Evolutionary conservation across 2,888 invertebrate genomes (phyloP).

Genomic region (Carpatolechia fugitivella): DNA sequence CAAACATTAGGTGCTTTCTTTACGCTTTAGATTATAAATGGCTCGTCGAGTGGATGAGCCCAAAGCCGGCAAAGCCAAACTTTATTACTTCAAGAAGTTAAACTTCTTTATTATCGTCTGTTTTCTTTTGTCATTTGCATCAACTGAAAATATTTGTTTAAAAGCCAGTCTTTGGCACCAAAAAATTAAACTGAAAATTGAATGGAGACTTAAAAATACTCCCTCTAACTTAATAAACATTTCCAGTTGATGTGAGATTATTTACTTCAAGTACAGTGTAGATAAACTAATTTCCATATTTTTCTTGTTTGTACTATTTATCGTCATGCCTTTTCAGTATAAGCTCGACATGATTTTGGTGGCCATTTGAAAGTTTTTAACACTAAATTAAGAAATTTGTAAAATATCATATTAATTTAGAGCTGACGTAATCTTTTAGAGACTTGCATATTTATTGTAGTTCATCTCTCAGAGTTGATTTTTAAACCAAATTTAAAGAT

Average conservation of each 20-base stretch:
- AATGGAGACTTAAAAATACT: too few relatives aligned
- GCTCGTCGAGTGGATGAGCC: slow-evolving; percentile 51
- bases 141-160: background rate
- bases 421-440: slow-evolving; percentile 67
- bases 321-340: background rate
- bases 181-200: too few relatives aligned
- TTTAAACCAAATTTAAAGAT: slow-evolving; percentile 66
- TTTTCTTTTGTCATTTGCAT: slow-evolving; percentile 9
- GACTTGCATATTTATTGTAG: slow-evolving; percentile 65
- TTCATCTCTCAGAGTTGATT: slow-evolving; percentile 57
- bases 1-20: slow-evolving; percentile 68
- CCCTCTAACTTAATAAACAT: too few relatives aligned
- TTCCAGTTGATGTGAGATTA: background rate
- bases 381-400: slow-evolving; percentile 43
- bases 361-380: slow-evolving; percentile 49
- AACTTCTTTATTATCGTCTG: slow-evolving; percentile 53
- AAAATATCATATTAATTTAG: slow-evolving; percentile 62
- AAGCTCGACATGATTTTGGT: slow-evolving; percentile 36
- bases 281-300: background rate
- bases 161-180: too few relatives aligned
- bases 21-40: slow-evolving; percentile 59
- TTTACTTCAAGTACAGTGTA: background rate
- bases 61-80: slow-evolving; percentile 76
- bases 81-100: slow-evolving; percentile 68
- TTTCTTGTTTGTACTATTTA: background rate